Evolutionary conservation across 2,797 vertebrate species (phyloP).

Genomic region (Tachyglossus aculeatus): DNA sequence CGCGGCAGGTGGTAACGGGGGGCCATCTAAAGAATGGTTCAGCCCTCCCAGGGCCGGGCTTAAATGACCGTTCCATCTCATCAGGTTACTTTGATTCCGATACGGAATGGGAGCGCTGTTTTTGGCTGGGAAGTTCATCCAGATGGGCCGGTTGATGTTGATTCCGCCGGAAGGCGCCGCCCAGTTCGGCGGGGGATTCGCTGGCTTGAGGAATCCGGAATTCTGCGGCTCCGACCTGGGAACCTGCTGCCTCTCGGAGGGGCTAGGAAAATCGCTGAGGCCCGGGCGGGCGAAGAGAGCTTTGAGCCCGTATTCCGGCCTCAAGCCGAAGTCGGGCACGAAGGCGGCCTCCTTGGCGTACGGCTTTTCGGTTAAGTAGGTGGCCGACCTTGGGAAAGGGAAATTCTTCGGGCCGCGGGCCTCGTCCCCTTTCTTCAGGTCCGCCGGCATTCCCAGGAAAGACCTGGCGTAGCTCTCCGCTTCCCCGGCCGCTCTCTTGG

Average conservation of each 20-base stretch:
- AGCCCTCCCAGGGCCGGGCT: constrained; percentile 70
- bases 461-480: constrained; percentile 73
- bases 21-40: constrained; percentile 71
- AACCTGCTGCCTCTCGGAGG: constrained; percentile 75
- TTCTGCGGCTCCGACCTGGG: constrained; percentile 69
- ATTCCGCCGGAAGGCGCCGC: constrained; percentile 66
- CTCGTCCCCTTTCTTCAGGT: constrained; percentile 78
- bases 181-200: constrained; percentile 66
- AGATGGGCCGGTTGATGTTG: constrained; percentile 69
- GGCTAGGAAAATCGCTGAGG: constrained; percentile 68
- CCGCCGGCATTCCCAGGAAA: constrained; percentile 76
- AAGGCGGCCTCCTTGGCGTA: constrained; percentile 76
- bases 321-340: constrained; percentile 73
- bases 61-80: constrained; percentile 67
- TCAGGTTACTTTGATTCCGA: constrained; percentile 72
- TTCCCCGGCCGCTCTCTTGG: constrained; percentile 74
- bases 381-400: constrained; percentile 66
- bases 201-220: constrained; percentile 75
- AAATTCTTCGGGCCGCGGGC: constrained; percentile 79
- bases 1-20: constrained; percentile 64
- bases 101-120: constrained; percentile 60
- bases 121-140: constrained; percentile 71
- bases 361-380: constrained; percentile 71
- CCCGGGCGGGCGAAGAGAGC: constrained; percentile 67
- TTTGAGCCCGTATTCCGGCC: constrained; percentile 74